Conservation (phyloP, 2,888 invertebrate species). For the Trissoscelio sp. region DNA sequence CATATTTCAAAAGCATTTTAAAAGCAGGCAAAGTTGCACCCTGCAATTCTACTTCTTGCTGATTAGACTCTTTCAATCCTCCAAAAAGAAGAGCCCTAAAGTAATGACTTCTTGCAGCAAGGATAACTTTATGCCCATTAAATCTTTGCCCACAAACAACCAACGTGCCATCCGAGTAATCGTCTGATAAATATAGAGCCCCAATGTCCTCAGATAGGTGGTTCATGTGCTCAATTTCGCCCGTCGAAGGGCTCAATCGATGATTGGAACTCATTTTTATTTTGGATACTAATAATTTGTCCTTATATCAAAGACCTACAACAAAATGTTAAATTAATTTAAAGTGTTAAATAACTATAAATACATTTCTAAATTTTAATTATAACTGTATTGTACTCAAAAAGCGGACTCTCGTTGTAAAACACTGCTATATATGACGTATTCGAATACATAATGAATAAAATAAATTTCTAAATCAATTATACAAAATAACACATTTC, state of each 20-base stretch:
- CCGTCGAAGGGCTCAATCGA: constrained; percentile 79
- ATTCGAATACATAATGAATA: too few relatives aligned
- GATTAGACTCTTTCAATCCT: constrained; percentile 90
- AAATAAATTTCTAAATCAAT: too few relatives aligned
- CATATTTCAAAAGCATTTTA: constrained; percentile 95
- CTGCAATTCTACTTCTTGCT: constrained; percentile 92
- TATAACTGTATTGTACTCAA: too few relatives aligned
- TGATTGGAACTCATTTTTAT: constrained; percentile 81
- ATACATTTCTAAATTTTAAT: too few relatives aligned
- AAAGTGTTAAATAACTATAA: too few relatives aligned
- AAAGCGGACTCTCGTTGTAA: too few relatives aligned
- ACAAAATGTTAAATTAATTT: too few relatives aligned
- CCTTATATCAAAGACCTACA: neutral
- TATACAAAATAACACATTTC: too few relatives aligned
- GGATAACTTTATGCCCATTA: constrained; percentile 91
- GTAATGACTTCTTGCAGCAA: constrained; percentile 98
- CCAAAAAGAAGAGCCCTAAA: constrained; percentile 94
- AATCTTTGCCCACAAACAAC: constrained; percentile 91
- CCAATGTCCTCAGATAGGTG: constrained; percentile 94
- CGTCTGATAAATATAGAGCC: constrained; percentile 92
- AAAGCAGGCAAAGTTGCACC: constrained; percentile 94
- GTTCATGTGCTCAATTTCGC: constrained; percentile 88
- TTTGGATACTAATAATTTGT: neutral
- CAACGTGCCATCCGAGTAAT: constrained; percentile 95
- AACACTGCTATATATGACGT: too few relatives aligned